Evolutionary conservation across 1,140 invertebrate genomes (phyloP), one percentile per base, ranked within the genome.

Genomic region (Diorhabda carinulata): DNA sequence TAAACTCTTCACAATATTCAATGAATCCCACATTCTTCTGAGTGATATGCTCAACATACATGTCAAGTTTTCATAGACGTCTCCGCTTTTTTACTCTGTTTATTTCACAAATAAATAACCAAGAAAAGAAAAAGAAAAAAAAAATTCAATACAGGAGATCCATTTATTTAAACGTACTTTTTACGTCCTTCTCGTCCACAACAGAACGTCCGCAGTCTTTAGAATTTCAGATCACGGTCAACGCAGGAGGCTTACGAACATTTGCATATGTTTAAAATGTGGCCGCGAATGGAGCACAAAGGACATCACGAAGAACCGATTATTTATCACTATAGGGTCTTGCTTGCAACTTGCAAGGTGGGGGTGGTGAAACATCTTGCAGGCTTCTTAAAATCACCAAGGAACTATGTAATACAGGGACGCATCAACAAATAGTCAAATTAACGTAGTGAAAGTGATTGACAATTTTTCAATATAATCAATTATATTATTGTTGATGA

Each of bases 251-350:
- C 75, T 76, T 75, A 72, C 69, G 70, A 47, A 66, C 74, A 80
- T 80, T 80, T 79, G 78, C 79, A 80, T 80, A 79, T 71, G 75
- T 79, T 80, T 78, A 78, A 79, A 78, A 79, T 78, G 78, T 78
- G 78, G 75, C 76, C 75, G 72, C 76, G 72, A 72, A 75, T 71
- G 62, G 70, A 71, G 64, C 76, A 80, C 77, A 80, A 80, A 79
- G 76, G 77, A 73, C 73, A 68, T 73, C 78, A 80, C 78, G 77
- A 74, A 77, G 67, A 58, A 70, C 72, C 77, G 77, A 80, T 79
- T 80, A 80, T 79, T 80, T 80, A 80, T 80, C 79, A 74, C 73
- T 43, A 64, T 67, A 70, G 63, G 63, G 70, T 43, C 9, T 43
- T 61, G 69, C 44, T 68, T 7, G 8, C 66, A 44, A 63, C 40